Conservation (phyloP, 1,140 invertebrate genomes). For the Nixonia krombeini region DNA sequence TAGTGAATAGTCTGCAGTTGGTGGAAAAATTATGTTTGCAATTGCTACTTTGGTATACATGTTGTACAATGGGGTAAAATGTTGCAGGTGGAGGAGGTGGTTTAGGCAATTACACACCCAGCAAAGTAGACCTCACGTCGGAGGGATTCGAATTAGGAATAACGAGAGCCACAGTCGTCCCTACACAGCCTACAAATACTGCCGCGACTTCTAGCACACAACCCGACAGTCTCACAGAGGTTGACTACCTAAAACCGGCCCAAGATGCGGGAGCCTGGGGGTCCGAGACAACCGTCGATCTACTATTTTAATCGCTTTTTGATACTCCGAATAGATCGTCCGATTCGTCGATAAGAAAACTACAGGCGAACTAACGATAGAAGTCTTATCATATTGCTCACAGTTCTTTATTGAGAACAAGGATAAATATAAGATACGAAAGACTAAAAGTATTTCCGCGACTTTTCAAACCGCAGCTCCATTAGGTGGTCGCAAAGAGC, state of each 20-base stretch:
- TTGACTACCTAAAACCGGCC: constrained; percentile 75
- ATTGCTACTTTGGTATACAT: no score
- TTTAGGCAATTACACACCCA: constrained; percentile 76
- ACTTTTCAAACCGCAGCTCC: constrained; percentile 15
- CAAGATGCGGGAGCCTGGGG: constrained; percentile 76
- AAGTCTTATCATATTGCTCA: constrained; percentile 41
- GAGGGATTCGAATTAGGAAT: constrained; percentile 77
- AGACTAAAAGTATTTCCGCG: constrained; percentile 27
- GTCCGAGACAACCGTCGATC: constrained; percentile 76
- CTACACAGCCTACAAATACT: constrained; percentile 45
- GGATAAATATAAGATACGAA: constrained; percentile 43
- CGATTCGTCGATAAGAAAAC: constrained; percentile 5
- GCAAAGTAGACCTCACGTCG: constrained; percentile 74
- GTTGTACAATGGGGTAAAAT: no score
- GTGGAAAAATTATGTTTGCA: no score
- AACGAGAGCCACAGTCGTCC: constrained; percentile 66
- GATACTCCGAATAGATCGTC: constrained; percentile 28
- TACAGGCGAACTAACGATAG: not conserved
- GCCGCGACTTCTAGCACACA: constrained; percentile 35
- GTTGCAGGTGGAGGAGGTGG: constrained; percentile 65
- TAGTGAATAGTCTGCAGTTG: no score
- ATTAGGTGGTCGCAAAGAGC: constrained; percentile 28
- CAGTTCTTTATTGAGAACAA: constrained; percentile 33
- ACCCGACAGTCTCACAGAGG: constrained; percentile 33
- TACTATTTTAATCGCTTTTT: constrained; percentile 71